Evolutionary conservation across 2,888 invertebrate species (phyloP), one percentile per base, ranked within the genome.

Genomic region (Labia minor): DNA sequence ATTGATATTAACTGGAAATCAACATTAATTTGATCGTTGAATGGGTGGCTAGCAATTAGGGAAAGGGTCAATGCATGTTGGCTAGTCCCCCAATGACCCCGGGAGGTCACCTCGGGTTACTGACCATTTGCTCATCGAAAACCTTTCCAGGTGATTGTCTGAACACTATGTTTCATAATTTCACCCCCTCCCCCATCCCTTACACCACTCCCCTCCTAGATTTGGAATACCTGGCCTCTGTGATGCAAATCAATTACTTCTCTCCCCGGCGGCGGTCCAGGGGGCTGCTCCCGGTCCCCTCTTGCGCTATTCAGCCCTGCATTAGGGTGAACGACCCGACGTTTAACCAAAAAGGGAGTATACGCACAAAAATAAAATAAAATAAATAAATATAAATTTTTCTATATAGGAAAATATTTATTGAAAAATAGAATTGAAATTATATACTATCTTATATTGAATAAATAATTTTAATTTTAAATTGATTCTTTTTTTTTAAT

Each of bases 201-300:
- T 11, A n/a, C n/a, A n/a, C 11, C 33, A 33, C 6, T 11, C 33
- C 33, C 33, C 33, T 8, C 6, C 33, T 11, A 33, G 33, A 11
- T 33, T 6, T 49, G 49, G 49, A 49, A 16, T 16, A n/a, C 49
- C 49, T 49, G 49, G 49, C 3, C 33, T 16, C 8, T 49, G 16
- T 14, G n/a, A 49, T 49, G 49, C 49, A 49, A 49, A 49, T 49
- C 49, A 49, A 49, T 49, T 49, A 49, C 49, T 49, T 16, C 49
- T n/a, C n/a, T 8, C 49, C 49, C 49, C 49, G 3, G 49, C 14
- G 16, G 49, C 49, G 49, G 49, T 49, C 49, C 49, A 49, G 49
- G 49, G 14, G 49, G 16, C 49, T 49, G 6, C 49, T 3, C 49
- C 49, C 49, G 14, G 3, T 49, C 16, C 49, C 16, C 49, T 49